Evolutionary conservation across 2,113 vertebrate species (phyloP).

Genomic region (Sphyrna mokarran): DNA sequence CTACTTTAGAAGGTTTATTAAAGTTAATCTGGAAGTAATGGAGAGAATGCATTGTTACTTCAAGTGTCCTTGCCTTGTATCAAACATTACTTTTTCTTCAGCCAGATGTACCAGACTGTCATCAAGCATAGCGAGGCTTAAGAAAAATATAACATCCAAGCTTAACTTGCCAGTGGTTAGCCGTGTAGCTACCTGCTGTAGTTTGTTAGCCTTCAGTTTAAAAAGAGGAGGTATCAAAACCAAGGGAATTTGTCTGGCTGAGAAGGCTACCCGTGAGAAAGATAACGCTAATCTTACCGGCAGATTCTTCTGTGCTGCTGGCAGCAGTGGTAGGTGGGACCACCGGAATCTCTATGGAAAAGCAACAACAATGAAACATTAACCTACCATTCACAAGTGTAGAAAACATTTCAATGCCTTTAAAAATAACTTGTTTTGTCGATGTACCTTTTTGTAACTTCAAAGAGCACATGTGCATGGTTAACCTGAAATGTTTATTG

Average conservation of each 20-base stretch:
- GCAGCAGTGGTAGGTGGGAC: slow-evolving; percentile 74
- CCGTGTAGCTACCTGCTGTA: background rate
- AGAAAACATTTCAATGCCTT: background rate
- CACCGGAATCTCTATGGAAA: slow-evolving; percentile 78
- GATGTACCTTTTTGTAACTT: background rate
- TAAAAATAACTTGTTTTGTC: background rate
- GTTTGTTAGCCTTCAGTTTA: background rate
- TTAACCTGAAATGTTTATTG: slow-evolving; percentile 26
- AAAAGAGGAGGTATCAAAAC: background rate
- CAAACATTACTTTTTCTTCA: background rate
- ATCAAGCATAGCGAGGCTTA: background rate
- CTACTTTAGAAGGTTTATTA: background rate
- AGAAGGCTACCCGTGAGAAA: slow-evolving; percentile 10
- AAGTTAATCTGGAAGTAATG: background rate
- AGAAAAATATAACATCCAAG: background rate
- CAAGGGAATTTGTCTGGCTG: background rate
- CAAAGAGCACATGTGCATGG: slow-evolving; percentile 20
- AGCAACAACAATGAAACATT: slow-evolving; percentile 38
- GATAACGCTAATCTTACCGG: slow-evolving; percentile 61
- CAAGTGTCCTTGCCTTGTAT: background rate
- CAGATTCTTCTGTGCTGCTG: slow-evolving; percentile 80
- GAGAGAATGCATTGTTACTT: background rate
- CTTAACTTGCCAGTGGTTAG: background rate
- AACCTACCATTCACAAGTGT: slow-evolving; percentile 21
- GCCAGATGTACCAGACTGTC: background rate